Evolutionary conservation across 1,140 invertebrate genomes (phyloP).

Genomic region (Drosophila sproati): DNA sequence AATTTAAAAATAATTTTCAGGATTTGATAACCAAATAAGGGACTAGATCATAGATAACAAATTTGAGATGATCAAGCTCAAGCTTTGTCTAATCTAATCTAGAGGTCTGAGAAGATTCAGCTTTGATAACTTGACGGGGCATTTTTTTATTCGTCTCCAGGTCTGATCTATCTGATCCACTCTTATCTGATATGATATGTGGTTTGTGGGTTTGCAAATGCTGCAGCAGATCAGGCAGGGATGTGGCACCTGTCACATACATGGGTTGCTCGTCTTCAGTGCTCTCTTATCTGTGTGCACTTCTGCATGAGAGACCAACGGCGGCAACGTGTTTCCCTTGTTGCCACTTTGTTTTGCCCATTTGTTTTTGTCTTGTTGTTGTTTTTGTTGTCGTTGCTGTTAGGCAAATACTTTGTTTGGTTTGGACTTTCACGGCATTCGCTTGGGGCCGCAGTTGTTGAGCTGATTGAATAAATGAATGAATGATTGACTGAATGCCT

Average conservation of each 20-base stretch:
- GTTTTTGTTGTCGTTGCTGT: not conserved
- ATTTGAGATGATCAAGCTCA: too few relatives aligned
- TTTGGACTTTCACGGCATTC: constrained; percentile 47
- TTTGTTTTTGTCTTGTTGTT: constrained; percentile 13
- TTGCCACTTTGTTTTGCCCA: not conserved
- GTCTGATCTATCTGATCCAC: constrained; percentile 1
- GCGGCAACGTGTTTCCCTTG: constrained; percentile 18
- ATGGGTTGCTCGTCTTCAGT: constrained; percentile 10
- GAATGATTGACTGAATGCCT: constrained; percentile 1
- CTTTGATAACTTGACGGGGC: too few relatives aligned
- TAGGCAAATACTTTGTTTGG: constrained; percentile 45
- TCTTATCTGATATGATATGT: not conserved
- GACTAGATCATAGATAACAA: too few relatives aligned
- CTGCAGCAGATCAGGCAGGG: constrained; percentile 7
- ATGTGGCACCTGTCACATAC: constrained; percentile 15
- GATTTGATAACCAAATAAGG: too few relatives aligned
- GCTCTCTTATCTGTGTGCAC: constrained; percentile 13
- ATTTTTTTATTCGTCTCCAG: not conserved
- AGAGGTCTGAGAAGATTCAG: too few relatives aligned
- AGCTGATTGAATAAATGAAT: constrained; percentile 45
- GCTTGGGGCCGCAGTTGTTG: constrained; percentile 7
- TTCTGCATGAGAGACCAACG: not conserved
- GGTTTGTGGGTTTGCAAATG: not conserved
- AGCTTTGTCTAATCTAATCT: too few relatives aligned
- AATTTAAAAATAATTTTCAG: too few relatives aligned